Conservation (phyloP, 2,113 vertebrate genomes). For the Rana temporaria region DNA sequence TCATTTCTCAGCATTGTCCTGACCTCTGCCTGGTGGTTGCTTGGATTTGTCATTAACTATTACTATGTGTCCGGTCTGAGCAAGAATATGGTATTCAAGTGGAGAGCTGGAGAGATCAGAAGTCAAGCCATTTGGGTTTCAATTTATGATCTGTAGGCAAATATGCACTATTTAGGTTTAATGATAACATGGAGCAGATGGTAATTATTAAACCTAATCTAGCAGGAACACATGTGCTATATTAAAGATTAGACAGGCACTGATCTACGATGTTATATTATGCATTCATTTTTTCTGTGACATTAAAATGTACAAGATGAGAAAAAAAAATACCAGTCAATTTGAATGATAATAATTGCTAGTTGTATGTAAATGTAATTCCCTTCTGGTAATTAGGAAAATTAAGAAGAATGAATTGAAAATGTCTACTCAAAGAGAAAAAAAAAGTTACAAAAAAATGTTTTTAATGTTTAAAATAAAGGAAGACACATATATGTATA, state of each 20-base stretch:
- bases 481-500: constrained; percentile 83
- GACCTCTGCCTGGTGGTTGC: too few relatives aligned
- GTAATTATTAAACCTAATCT: background rate
- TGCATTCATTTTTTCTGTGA: background rate
- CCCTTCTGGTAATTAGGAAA: constrained; percentile 1
- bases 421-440: constrained; percentile 36
- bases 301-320: constrained; percentile 2
- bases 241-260: background rate
- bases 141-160: too few relatives aligned
- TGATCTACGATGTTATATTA: background rate
- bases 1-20: too few relatives aligned
- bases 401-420: constrained; percentile 11
- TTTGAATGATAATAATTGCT: background rate
- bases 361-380: constrained; percentile 10
- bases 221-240: background rate
- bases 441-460: constrained; percentile 63
- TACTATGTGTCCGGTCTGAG: too few relatives aligned
- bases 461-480: constrained; percentile 81
- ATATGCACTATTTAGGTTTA: background rate
- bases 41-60: too few relatives aligned
- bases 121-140: too few relatives aligned
- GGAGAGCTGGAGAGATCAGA: too few relatives aligned
- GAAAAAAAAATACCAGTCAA: background rate
- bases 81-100: too few relatives aligned
- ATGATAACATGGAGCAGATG: background rate